Evolutionary conservation across 2,113 vertebrate species (phyloP).

Genomic region (Barbus barbus): DNA sequence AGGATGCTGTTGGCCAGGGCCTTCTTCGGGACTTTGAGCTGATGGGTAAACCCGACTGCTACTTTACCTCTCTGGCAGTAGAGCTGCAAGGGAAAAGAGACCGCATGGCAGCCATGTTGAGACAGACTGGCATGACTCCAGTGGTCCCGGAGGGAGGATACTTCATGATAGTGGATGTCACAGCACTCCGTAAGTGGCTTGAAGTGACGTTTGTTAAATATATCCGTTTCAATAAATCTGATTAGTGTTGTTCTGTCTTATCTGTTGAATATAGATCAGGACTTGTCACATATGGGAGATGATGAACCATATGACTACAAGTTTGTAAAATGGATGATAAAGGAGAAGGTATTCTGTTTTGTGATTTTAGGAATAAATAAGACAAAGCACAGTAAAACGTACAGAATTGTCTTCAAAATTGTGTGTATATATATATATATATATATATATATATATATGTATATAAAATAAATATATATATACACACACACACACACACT

Average conservation of each 20-base stretch:
- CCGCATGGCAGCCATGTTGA: conserved; percentile 82
- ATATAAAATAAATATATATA: too few relatives aligned
- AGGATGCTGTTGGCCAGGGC: conserved; percentile 93
- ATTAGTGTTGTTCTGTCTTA: conserved; percentile 18
- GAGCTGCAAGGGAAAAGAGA: conserved; percentile 89
- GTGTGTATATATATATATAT: too few relatives aligned
- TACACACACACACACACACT: too few relatives aligned
- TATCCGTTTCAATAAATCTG: too few relatives aligned
- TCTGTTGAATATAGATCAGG: conserved; percentile 74
- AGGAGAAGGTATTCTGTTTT: conserved; percentile 82
- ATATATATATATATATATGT: too few relatives aligned
- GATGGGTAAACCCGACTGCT: conserved; percentile 88
- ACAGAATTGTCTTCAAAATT: neutral
- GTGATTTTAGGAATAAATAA: neutral
- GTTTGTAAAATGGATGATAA: conserved; percentile 96
- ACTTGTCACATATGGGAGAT: conserved; percentile 79
- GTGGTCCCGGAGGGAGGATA: conserved; percentile 93
- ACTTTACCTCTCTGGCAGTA: conserved; percentile 84
- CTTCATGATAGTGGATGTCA: conserved; percentile 91
- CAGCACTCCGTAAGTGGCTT: conserved; percentile 80
- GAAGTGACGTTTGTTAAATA: conserved; percentile 1
- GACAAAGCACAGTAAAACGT: neutral
- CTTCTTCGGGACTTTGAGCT: conserved; percentile 80
- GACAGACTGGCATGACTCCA: conserved; percentile 82
- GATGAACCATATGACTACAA: conserved; percentile 91